phyloP scores from a whole-genome alignment of 2,113 vertebrate species.

The Rattus norvegicus region DNA sequence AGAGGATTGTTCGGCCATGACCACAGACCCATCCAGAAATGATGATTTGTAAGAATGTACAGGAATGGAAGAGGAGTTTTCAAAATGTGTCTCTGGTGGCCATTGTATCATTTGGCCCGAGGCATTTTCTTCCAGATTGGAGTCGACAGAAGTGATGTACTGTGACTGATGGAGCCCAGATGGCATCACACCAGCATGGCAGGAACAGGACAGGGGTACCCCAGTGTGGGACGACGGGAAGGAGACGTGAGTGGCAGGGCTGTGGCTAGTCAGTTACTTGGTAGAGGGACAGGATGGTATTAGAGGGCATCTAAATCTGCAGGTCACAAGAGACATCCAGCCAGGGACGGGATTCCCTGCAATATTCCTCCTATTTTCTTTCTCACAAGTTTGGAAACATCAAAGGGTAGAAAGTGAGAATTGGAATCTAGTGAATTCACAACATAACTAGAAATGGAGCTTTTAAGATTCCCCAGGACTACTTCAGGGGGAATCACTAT shows the following conservation, averaged over 20 bases:
- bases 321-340: neutral
- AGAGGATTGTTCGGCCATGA: neutral
- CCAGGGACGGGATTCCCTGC: neutral
- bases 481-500: too few species aligned
- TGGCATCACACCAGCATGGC: neutral
- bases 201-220: neutral
- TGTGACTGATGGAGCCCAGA: constrained; percentile 26
- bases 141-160: neutral
- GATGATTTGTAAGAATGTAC: neutral
- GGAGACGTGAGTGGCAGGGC: neutral
- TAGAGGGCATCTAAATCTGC: neutral
- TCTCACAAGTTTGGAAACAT: constrained; percentile 28
- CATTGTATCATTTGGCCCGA: neutral
- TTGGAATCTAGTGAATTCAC: neutral
- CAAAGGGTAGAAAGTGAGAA: neutral
- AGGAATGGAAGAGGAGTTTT: neutral
- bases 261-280: neutral
- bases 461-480: neutral
- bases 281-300: neutral
- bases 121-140: constrained; percentile 11
- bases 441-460: neutral
- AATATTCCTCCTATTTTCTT: neutral
- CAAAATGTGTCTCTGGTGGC: constrained; percentile 19
- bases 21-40: constrained; percentile 20
- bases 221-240: neutral